These are phyloP conservation scores for Colletes latitarsis DNA, from an alignment of 1,140 invertebrate species.

Conservation along the genomic window DNA sequence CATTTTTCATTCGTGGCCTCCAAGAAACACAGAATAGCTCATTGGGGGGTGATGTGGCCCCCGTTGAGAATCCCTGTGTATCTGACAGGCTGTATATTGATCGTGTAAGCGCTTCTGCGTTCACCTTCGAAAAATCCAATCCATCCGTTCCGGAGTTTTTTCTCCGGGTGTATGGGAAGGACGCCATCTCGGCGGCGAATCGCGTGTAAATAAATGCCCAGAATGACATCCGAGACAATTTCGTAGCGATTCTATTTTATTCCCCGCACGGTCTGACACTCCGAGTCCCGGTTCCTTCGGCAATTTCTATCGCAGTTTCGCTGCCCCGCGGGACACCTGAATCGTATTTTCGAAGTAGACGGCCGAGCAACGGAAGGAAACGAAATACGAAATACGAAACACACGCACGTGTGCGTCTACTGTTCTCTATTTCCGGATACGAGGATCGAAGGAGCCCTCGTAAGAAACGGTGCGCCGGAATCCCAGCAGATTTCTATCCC, in stretches of 20 bases:
- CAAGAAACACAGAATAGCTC: no score
- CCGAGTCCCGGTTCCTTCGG: not conserved
- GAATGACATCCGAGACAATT: constrained; percentile 43
- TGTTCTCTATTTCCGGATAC: not conserved
- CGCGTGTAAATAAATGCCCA: constrained; percentile 27
- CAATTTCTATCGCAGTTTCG: constrained; percentile 18
- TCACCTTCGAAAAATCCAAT: constrained; percentile 1
- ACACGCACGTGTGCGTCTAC: not conserved
- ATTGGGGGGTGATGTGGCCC: no score
- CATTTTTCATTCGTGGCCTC: no score
- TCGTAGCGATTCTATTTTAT: constrained; percentile 47
- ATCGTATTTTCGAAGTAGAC: constrained; percentile 35
- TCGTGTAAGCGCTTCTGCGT: not conserved
- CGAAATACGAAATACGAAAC: not conserved
- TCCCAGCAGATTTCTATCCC: not conserved
- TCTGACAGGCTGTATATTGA: no score
- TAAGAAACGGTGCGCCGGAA: no score
- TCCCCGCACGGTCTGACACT: constrained; percentile 17
- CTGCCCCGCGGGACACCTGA: constrained; percentile 12
- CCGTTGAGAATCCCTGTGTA: no score
- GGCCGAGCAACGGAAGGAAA: constrained; percentile 12
- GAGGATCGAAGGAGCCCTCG: not conserved
- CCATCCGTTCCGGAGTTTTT: not conserved
- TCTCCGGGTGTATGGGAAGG: not conserved
- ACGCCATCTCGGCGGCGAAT: constrained; percentile 11